A percentile compares a stretch with the other conserved stretches of the same genome.
These are phyloP conservation scores for Drosophila nr. medialis DNA, from an alignment of 2,888 invertebrate genomes.

Conservation along the genomic window DNA sequence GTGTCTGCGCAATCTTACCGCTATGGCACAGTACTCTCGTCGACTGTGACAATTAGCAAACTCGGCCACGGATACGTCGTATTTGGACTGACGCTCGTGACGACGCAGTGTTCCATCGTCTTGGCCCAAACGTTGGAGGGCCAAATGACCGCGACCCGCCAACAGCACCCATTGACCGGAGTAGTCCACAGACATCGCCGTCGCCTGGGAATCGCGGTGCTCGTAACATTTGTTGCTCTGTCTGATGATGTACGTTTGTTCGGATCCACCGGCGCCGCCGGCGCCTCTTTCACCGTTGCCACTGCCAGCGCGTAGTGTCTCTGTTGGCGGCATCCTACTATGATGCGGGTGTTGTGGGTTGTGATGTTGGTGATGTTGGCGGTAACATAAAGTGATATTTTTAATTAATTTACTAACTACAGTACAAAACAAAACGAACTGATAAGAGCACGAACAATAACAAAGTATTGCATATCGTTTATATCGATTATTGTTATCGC, in stretches of 20 bases:
- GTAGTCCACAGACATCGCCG: conserved; percentile 92
- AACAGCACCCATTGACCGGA: conserved; percentile 93
- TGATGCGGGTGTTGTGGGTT: conserved; percentile 5
- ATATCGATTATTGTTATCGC: conserved; percentile 10
- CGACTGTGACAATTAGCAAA: conserved; percentile 94
- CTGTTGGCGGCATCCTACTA: conserved; percentile 73
- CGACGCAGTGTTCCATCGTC: conserved; percentile 88
- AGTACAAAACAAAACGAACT: conserved; percentile 50
- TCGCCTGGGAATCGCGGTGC: conserved; percentile 94
- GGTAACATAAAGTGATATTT: conserved; percentile 39
- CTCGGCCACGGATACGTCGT: conserved; percentile 96
- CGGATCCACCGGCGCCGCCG: conserved; percentile 45
- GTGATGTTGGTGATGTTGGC: background rate
- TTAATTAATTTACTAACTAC: conserved; percentile 38
- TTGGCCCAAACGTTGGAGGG: conserved; percentile 88
- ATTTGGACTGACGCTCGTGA: conserved; percentile 95
- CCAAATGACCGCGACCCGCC: conserved; percentile 92
- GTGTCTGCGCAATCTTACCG: conserved; percentile 86
- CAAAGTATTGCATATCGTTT: conserved; percentile 31
- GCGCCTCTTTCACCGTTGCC: conserved; percentile 40
- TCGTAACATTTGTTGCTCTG: conserved; percentile 86
- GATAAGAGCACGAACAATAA: conserved; percentile 52
- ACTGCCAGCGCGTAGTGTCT: conserved; percentile 67
- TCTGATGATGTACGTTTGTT: conserved; percentile 78
- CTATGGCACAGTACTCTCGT: conserved; percentile 93